phyloP scores from a whole-genome alignment of 2,113 vertebrate species.

The Willisornis vidua region DNA sequence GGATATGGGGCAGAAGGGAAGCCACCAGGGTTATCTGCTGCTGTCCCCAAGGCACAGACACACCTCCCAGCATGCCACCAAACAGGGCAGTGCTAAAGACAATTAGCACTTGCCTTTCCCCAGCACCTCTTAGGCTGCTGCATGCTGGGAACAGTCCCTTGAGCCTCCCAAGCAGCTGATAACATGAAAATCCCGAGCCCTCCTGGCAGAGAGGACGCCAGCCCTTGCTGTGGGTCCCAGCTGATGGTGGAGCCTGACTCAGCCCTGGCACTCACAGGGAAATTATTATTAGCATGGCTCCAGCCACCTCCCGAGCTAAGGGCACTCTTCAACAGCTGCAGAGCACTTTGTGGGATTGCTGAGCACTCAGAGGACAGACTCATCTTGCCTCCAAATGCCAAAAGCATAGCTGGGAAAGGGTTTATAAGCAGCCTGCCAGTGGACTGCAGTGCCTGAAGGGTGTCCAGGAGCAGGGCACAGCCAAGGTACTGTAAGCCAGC shows the following conservation, averaged over 20 bases:
- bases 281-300: background rate
- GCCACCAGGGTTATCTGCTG: rapidly evolving
- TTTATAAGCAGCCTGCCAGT: background rate
- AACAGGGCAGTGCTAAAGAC: background rate
- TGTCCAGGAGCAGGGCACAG: background rate
- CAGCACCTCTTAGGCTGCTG: background rate
- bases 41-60: background rate
- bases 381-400: background rate
- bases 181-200: background rate
- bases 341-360: background rate
- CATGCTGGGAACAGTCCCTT: background rate
- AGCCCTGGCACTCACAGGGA: background rate
- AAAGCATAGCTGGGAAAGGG: background rate
- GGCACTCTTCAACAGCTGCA: background rate
- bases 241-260: background rate
- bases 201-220: slow-evolving; percentile 7
- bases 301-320: background rate
- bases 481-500: background rate
- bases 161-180: background rate
- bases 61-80: background rate
- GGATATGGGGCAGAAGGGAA: rapidly evolving
- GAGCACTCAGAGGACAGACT: background rate
- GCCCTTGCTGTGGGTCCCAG: background rate
- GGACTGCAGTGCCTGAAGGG: slow-evolving; percentile 18
- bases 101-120: background rate